Conservation (phyloP, 92 coral and sea anemone species). For the Heliopora coerulea region DNA sequence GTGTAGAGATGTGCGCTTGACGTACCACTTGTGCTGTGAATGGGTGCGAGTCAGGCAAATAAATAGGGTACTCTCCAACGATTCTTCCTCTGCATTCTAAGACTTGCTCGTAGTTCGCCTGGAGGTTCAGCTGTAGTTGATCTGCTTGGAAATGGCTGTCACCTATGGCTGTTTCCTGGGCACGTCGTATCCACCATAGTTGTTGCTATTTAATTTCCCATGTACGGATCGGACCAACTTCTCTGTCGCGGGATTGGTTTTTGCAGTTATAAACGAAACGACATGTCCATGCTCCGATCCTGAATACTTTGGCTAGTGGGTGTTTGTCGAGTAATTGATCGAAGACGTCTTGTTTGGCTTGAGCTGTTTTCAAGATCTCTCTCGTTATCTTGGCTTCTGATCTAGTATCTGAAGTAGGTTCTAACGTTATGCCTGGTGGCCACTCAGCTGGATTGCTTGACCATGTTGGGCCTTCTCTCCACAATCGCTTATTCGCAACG, state of each 20-base stretch:
- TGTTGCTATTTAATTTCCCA: slow-evolving; percentile 34
- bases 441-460: not conserved
- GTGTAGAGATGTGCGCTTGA: slow-evolving; percentile 43
- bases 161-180: slow-evolving; percentile 24
- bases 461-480: slow-evolving; percentile 8
- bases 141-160: slow-evolving; percentile 40
- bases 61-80: slow-evolving; percentile 45
- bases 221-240: slow-evolving; percentile 44
- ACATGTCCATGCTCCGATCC: slow-evolving; percentile 46
- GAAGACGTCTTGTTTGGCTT: not conserved
- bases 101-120: slow-evolving; percentile 41
- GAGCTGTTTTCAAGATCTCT: slow-evolving; percentile 25
- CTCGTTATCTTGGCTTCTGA: slow-evolving; percentile 40
- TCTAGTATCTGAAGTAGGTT: slow-evolving; percentile 41
- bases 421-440: slow-evolving; percentile 43
- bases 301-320: slow-evolving; percentile 13
- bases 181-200: not conserved
- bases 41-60: slow-evolving; percentile 49
- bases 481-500: not conserved
- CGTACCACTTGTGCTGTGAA: slow-evolving; percentile 41
- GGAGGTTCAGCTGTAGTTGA: slow-evolving; percentile 47
- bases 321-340: slow-evolving; percentile 35
- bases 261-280: slow-evolving; percentile 42
- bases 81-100: slow-evolving; percentile 50
- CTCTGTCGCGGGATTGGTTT: slow-evolving; percentile 4